phyloP scores from a whole-genome alignment of 2,888 invertebrate genomes.

The Urechis unicinctus region DNA sequence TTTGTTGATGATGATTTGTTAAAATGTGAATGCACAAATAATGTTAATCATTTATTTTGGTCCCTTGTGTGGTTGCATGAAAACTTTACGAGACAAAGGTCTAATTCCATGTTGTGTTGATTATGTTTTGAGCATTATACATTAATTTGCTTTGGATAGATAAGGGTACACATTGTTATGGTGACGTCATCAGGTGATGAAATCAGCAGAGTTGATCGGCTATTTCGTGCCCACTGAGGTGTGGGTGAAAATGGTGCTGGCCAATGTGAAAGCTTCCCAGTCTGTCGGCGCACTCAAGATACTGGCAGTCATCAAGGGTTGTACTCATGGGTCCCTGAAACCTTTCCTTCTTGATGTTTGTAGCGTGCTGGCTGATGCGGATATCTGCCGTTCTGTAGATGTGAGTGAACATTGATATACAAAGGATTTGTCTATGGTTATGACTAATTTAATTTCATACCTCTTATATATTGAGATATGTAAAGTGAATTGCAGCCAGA shows the following conservation, averaged over 20 bases:
- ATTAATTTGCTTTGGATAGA: not conserved
- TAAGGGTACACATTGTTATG: no score
- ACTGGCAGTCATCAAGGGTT: slow-evolving; percentile 35
- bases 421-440: no score
- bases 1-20: no score
- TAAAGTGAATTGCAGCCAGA: no score
- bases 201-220: slow-evolving; percentile 67
- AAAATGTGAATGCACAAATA: no score
- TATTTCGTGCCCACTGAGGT: slow-evolving; percentile 67
- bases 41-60: no score
- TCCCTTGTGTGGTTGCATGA: not conserved
- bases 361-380: slow-evolving; percentile 9
- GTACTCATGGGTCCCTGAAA: slow-evolving; percentile 39
- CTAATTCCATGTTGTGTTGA: no score
- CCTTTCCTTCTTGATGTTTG: slow-evolving; percentile 53
- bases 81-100: no score
- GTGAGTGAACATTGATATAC: slow-evolving; percentile 8
- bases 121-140: no score
- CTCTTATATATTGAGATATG: no score
- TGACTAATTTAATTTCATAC: no score
- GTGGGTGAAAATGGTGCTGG: slow-evolving; percentile 60
- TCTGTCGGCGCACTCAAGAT: slow-evolving; percentile 36
- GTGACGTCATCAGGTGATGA: slow-evolving; percentile 55
- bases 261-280: slow-evolving; percentile 17
- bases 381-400: slow-evolving; percentile 15